Base-by-base conservation (phyloP, 2,888 invertebrate species). In the Danaus chrysippus region DNA sequence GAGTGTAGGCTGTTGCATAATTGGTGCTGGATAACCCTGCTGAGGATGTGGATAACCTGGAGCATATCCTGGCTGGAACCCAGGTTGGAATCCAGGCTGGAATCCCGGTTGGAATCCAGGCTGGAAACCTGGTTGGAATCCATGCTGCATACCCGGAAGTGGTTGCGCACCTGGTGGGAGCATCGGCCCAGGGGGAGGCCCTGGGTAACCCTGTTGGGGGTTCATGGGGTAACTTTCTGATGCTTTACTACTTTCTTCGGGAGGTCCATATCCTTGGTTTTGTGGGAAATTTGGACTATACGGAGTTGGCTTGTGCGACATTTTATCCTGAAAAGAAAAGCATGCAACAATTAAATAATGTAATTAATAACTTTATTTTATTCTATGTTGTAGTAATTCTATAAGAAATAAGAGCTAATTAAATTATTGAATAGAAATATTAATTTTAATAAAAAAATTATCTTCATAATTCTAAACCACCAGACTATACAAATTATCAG, bases 221-320 rank as follows among this genome's bases (percentile, higher is more conserved):
- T 72, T 75, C 75, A 76, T 81, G 54, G 81, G 84, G 73, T 81
- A 87, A 56, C 73, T 78, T 59, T 86, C 86, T 58, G 71, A 70
- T 44, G 66, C 43, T 67, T 85, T 85, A 0, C 65, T 69, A 55
- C 71, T 73, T 64, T 91, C 89, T n/a, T 74, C 68, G 12, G 89
- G 84, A 15, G 84, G 82, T 59, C 73, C 82, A 76, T 91, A 91
- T 10, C 90, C 91, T 70, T 87, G 87, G 69, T 79, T 81, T 55
- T 71, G 66, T 9, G 91, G 91, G 68, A 87, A 91, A 71, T 91
- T 91, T 17, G 91, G 91, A 3, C 90, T 81, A 63, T 87, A 90
- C 15, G 88, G 86, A 12, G 79, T 81, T 57, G 73, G 81, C 73
- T 88, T 86, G 71, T 91, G 88, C 1, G 91, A 90, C 91, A 91